phyloP scores from a whole-genome alignment of 2,888 invertebrate genomes.

The Calliscelio sp. region DNA sequence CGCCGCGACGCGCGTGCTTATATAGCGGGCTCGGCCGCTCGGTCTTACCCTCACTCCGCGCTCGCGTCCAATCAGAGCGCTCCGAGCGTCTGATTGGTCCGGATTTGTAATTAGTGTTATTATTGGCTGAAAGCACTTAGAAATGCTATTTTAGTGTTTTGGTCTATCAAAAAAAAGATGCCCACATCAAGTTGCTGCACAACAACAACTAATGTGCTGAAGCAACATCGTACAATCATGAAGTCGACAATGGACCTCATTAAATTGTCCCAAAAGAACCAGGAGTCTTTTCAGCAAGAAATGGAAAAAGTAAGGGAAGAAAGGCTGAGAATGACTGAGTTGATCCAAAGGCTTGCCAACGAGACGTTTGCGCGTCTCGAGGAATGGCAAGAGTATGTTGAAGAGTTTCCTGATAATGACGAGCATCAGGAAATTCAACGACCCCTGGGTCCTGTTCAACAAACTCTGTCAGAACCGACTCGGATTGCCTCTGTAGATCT shows the following conservation, averaged over 20 bases:
- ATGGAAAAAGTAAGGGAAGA: neutral
- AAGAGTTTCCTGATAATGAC: neutral
- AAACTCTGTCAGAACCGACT: neutral
- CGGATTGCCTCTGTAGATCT: neutral
- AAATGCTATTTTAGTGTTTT: too few relatives aligned
- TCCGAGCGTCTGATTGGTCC: too few relatives aligned
- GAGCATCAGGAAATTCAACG: neutral
- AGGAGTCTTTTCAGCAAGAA: neutral
- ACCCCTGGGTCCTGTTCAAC: neutral
- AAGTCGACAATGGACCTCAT: neutral
- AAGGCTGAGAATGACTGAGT: neutral
- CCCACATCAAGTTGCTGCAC: neutral
- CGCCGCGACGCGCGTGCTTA: too few relatives aligned
- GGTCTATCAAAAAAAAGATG: too few relatives aligned
- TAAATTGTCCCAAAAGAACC: neutral
- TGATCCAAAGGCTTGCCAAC: neutral
- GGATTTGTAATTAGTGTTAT: too few relatives aligned
- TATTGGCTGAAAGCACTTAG: too few relatives aligned
- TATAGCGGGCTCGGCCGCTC: too few relatives aligned
- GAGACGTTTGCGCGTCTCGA: neutral
- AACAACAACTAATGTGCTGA: neutral
- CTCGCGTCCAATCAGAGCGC: too few relatives aligned
- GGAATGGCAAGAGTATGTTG: neutral
- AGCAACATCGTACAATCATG: too few relatives aligned
- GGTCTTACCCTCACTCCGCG: too few relatives aligned